Evolutionary conservation across 2,888 invertebrate genomes (phyloP).

Genomic region (Daptonema setosum): DNA sequence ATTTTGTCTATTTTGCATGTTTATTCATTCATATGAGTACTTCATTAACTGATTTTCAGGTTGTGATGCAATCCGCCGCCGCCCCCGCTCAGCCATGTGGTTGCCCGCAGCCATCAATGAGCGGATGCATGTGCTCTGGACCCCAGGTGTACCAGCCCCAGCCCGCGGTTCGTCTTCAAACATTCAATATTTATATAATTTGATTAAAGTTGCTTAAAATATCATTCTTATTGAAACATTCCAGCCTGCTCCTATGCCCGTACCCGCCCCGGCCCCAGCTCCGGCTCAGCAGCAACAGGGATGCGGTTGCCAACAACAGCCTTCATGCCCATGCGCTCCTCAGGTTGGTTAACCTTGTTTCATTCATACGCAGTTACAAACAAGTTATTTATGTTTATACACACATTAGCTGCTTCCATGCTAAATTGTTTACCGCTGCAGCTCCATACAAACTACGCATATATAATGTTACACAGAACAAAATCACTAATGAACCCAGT

Average conservation of each 20-base stretch:
- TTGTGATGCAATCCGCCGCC: neutral
- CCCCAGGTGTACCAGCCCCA: neutral
- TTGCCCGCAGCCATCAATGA: conserved; percentile 14
- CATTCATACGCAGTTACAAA: too few relatives aligned
- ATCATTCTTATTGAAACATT: too few relatives aligned
- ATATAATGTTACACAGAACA: too few relatives aligned
- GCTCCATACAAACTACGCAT: neutral
- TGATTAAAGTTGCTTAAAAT: too few relatives aligned
- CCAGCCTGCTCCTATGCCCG: neutral
- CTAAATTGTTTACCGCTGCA: neutral
- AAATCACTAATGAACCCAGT: too few relatives aligned
- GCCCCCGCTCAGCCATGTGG: neutral
- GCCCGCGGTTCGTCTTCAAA: neutral
- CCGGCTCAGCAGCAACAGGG: neutral
- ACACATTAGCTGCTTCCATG: too few relatives aligned
- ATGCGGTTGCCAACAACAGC: neutral
- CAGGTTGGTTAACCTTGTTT: neutral
- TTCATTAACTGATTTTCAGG: too few relatives aligned
- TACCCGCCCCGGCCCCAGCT: neutral
- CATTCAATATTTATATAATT: neutral
- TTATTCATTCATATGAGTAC: too few relatives aligned
- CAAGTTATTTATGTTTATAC: too few relatives aligned
- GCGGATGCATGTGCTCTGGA: neutral
- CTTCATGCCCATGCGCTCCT: neutral
- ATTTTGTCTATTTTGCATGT: neutral